A percentile compares a stretch with the other conserved stretches of the same genome.
These are phyloP conservation scores for Unio delphinus DNA, from an alignment of 2,888 invertebrate genomes.

Conservation along the genomic window DNA sequence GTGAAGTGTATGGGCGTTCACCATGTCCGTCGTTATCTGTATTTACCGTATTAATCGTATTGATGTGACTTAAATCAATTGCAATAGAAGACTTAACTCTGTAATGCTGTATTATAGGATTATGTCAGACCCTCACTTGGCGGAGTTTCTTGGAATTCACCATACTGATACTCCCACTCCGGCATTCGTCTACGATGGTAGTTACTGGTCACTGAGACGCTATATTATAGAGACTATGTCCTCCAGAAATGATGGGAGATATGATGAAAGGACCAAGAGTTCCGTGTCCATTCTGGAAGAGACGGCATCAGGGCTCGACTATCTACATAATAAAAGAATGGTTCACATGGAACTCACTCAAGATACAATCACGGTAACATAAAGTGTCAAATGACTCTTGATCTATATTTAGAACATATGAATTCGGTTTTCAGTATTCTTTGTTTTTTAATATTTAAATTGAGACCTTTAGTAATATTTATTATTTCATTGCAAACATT, in stretches of 20 bases:
- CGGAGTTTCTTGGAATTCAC: constrained; percentile 40
- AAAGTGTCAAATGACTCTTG: neutral
- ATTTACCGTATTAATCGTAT: no score
- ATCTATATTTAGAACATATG: neutral
- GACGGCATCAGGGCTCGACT: constrained; percentile 45
- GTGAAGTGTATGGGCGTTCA: no score
- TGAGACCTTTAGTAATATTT: no score
- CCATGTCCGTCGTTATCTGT: no score
- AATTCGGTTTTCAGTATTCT: no score
- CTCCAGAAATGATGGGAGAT: neutral
- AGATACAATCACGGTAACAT: constrained; percentile 58
- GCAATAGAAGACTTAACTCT: neutral
- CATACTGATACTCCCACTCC: constrained; percentile 19
- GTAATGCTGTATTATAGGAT: neutral
- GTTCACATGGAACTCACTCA: constrained; percentile 63
- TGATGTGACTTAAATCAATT: neutral
- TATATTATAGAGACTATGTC: constrained; percentile 6
- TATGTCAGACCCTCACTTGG: constrained; percentile 6
- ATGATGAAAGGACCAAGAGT: constrained; percentile 5
- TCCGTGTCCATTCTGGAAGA: constrained; percentile 18
- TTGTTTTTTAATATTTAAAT: no score
- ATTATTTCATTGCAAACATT: neutral
- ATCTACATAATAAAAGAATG: constrained; percentile 54
- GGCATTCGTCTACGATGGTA: constrained; percentile 33
- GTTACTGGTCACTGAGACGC: constrained; percentile 28